phyloP scores from a whole-genome alignment of 2,797 vertebrate genomes.

The Sebastes taczanowskii region DNA sequence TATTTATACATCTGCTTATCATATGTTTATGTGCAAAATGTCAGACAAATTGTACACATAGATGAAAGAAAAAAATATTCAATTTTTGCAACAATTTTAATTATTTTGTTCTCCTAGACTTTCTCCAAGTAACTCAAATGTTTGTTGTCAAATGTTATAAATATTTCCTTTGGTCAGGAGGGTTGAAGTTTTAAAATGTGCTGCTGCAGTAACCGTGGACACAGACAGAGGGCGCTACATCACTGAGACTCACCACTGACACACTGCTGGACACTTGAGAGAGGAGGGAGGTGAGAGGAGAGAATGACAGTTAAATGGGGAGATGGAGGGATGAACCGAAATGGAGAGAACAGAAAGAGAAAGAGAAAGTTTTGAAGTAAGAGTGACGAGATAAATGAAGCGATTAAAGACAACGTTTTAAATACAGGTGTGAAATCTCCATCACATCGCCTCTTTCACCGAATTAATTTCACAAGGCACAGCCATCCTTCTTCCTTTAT shows the following conservation, averaged over 20 bases:
- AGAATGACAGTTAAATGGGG: neutral
- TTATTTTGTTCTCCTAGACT: neutral
- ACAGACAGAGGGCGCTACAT: constrained; percentile 73
- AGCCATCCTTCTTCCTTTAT: neutral
- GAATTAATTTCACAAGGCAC: constrained; percentile 10
- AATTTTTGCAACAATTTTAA: neutral
- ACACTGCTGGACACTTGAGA: constrained; percentile 20
- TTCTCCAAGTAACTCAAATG: neutral
- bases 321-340: no score
- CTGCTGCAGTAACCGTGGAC: constrained; percentile 32
- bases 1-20: neutral
- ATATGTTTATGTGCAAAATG: neutral
- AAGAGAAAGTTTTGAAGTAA: neutral
- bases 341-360: neutral
- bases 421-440: constrained; percentile 19
- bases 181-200: neutral
- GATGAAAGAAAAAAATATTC: neutral
- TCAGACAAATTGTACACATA: neutral
- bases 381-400: constrained; percentile 23
- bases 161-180: neutral
- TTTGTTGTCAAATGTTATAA: neutral
- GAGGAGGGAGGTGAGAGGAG: neutral
- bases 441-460: neutral
- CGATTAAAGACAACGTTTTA: constrained; percentile 17
- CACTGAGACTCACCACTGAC: constrained; percentile 49